Evolutionary conservation across 1,140 invertebrate species (phyloP).

Genomic region (Cyclina sinensis): DNA sequence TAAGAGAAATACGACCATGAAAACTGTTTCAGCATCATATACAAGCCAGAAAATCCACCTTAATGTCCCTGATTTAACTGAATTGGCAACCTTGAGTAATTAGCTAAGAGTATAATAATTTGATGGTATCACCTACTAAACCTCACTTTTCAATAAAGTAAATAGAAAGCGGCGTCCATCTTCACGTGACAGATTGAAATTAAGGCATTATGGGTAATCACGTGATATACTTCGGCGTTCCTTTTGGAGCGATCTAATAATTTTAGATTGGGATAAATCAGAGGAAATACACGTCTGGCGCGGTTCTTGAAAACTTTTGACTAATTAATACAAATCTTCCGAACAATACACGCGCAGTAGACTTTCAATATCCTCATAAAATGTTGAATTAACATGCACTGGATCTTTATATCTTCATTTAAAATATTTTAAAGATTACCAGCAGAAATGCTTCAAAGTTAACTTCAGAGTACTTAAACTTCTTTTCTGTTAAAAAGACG

Average conservation of each 20-base stretch:
- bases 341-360: constrained; percentile 5
- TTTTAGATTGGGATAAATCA: constrained; percentile 26
- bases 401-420: too few relatives aligned
- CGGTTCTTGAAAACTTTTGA: constrained; percentile 14
- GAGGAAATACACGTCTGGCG: constrained; percentile 11
- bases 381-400: too few relatives aligned
- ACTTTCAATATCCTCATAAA: background rate
- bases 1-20: background rate
- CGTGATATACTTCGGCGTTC: constrained; percentile 25
- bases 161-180: background rate
- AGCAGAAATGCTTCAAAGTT: too few relatives aligned
- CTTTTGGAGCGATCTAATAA: constrained; percentile 27
- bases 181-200: constrained; percentile 30
- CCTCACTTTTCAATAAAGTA: constrained; percentile 37
- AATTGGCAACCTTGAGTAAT: constrained; percentile 35
- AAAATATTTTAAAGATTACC: too few relatives aligned
- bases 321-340: background rate
- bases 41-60: background rate
- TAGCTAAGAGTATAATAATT: constrained; percentile 34
- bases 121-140: constrained; percentile 18
- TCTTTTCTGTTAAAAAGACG: too few relatives aligned
- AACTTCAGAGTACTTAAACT: too few relatives aligned
- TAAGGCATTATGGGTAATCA: constrained; percentile 32
- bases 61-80: constrained; percentile 4
- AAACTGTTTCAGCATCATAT: background rate